Base-by-base conservation (phyloP, 2,888 invertebrate genomes). In the Andrena bucephala region DNA sequence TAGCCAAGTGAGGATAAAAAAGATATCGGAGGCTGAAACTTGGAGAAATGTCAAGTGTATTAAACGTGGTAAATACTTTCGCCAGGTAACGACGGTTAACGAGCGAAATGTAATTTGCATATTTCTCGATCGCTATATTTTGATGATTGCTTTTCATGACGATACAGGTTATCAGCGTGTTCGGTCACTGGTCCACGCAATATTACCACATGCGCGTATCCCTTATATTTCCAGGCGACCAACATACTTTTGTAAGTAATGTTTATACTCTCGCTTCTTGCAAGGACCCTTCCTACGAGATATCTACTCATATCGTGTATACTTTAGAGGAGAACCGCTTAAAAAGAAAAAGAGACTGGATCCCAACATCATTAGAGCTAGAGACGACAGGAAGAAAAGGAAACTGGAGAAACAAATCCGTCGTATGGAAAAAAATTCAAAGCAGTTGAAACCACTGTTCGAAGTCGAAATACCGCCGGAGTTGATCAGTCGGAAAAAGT, bases 271-370 rank as follows among this genome's bases (percentile, higher is more conserved):
- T 63, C 2, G 31, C 52, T 24, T 60, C 16, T 13, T 65, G 16
- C 0, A 50, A 36, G 57, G 10, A 57, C 7, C 20, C 7, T 10
- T n/a, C 1, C 20, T 20, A 70, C n/a, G 4, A 16, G 36, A 42
- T 79, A 13, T 24, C 52, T 10, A 36, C 36, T 24, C 54, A 16
- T 31, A 16, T 67, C 33, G 59, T 63, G 60, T 60, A 62, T 74
- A 79, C 94, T 94, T 65, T 89, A 97, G 97, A 93, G 98, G 96
- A 4, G 98, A 98, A 93, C 99, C 99, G 2, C 93, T 99, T 92
- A 99, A 98, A 93, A 99, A 97, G 94, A 99, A 98, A 94, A 98
- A 97, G 92, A 96, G 96, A 92, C 71, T 98, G 0, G 98, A 99
- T 94, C 98, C 98, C 2, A 96, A 96, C 5, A 94, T 99, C 42